Base-by-base conservation (phyloP, 2,797 vertebrate species). In the Peromyscus melanophrys region DNA sequence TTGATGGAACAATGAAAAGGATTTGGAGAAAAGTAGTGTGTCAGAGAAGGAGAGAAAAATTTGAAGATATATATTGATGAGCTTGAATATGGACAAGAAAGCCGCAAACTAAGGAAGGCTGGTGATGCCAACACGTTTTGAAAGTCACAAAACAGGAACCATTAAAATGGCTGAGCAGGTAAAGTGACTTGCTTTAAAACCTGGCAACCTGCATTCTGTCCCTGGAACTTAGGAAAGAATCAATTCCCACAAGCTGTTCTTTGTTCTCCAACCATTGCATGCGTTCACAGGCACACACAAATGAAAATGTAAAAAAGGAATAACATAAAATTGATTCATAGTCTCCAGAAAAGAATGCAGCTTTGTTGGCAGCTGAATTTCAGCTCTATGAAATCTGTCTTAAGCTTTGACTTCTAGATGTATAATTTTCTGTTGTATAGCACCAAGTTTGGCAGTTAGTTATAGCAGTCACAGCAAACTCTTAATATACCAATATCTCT, bases 381-480 rank as follows among this genome's bases (percentile, higher is more conserved):
- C 89, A 86, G 77, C 1, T 9, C 31, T 1, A 6, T 85, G 59
- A 77, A 85, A 59, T 69, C 25, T 5, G 29, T 81, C 89, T 95
- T 23, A 78, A 21, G 82, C 14, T 73, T 94, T n/a, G 40, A 85
- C 25, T 14, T 95, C 37, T 23, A 89, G 29, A 82, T 57, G 9
- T 77, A 76, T 61, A n/a, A 86, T 93, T 88, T 89, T 23, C 81
- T 86, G 57, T 63, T 90, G 16, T 37, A 82, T 71, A 17, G 27
- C 34, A 94, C 46, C 4, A 94, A 89, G 17, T 61, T 37, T 93
- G 17, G 55, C 31, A 82, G 67, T 65, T 57, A 81, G 40, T 49
- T 95, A 61, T 7, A 46, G 14, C 9, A 55, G n/a, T 49, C 55
- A n/a, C 40, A 90, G 27, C 43, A 92, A 89, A 37, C 25, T 34